Percentiles rank a stretch among this genome's conserved stretches.
These are phyloP conservation scores for Theonella swinhoei DNA, from an alignment of 37 sponge, comb jelly and placozoan genomes.

Conservation along the genomic window DNA sequence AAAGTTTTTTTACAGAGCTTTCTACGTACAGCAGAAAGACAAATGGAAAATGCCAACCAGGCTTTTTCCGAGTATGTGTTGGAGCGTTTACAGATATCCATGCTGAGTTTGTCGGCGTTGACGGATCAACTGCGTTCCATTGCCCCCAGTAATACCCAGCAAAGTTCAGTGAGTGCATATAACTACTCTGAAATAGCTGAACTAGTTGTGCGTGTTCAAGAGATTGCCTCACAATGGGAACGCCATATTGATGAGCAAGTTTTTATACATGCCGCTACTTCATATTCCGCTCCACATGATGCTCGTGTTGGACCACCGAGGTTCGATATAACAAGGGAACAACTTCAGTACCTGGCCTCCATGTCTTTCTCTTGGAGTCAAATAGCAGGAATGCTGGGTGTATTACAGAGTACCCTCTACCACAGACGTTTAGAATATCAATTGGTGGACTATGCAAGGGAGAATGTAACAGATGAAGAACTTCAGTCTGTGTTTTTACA, in stretches of 20 bases:
- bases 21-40: background rate
- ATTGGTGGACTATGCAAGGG: no score
- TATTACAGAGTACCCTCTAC: no score
- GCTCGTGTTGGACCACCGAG: slow-evolving; percentile 1
- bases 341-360: no score
- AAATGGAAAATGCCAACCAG: slow-evolving; percentile 22
- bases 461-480: slow-evolving; percentile 16
- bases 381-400: no score
- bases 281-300: slow-evolving; percentile 23
- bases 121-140: background rate
- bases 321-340: slow-evolving; percentile 14
- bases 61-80: slow-evolving; percentile 7
- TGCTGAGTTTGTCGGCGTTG: background rate
- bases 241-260: slow-evolving; percentile 3
- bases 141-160: background rate
- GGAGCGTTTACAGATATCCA: slow-evolving; percentile 19
- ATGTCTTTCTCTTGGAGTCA: no score
- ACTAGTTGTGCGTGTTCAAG: slow-evolving; percentile 5
- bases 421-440: no score
- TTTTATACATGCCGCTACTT: background rate
- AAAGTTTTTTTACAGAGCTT: slow-evolving; percentile 30
- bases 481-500: background rate
- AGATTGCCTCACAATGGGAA: slow-evolving; percentile 25
- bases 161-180: background rate
- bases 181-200: slow-evolving; percentile 7